Evolutionary conservation across 2,113 vertebrate species (phyloP), one percentile per base, ranked within the genome.

Genomic region (Micromys minutus): DNA sequence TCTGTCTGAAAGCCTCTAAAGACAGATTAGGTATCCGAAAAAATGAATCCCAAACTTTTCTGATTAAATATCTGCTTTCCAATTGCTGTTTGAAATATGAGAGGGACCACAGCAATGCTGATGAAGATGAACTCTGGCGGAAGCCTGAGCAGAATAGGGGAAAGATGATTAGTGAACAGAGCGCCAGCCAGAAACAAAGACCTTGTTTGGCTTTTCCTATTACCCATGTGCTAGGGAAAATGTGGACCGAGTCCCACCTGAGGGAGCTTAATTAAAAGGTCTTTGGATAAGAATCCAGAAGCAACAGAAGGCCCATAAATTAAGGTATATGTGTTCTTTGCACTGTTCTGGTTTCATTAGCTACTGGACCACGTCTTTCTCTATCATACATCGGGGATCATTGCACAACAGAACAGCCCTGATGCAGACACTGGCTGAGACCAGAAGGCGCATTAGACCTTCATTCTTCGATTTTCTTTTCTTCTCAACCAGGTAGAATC

Each of bases 101-200:
- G 97, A 92, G 94, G 94, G 96, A 96, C 98, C 91, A 95, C 95
- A 93, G 97, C 90, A 93, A 94, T 93, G 97, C 65, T 96, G 98
- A 94, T 76, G 86, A 96, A 97, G 98, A 98, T 96, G 97, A 98
- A 95, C 96, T 94, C 59, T 0, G 3, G 95, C 50, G 16, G 91
- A 95, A 98, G 96, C 97, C 97, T 97, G 98, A 98, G 97, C 84
- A 96, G 98, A 97, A 98, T 98, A 96, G 97, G 94, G 96, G 94
- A 75, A 95, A 50, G 88, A 92, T 97, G 98, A 98, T 98, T 98
- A 98, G 94, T 50, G 45, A 87, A 57, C 65, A 16, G 0, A 0
- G 59, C 17, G 81, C 90, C 93, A 96, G 86, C 0, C 21, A 95
- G 97, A 96, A 91, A 97, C 89, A 89, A 96, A 92, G 97, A 77